Percentiles rank a stretch among this genome's conserved stretches.
Conservation (phyloP, 2,888 invertebrate genomes). For the Netelia inedita region DNA sequence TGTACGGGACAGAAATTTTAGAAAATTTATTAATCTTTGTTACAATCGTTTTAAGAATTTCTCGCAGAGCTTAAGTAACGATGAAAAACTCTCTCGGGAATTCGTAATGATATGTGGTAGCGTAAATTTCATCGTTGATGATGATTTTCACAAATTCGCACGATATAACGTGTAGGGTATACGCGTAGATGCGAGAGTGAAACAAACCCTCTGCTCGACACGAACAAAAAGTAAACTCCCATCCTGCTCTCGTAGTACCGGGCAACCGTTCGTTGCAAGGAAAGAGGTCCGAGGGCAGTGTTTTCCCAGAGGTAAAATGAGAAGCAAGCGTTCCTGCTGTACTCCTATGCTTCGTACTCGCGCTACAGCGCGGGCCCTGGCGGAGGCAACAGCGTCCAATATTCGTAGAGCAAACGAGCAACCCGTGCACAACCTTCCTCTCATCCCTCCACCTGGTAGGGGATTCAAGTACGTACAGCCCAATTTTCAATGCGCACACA, state of each 20-base stretch:
- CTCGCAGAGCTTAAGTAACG: too few species aligned
- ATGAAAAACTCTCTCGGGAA: too few species aligned
- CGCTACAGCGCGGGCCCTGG: conserved; percentile 24
- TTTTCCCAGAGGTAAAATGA: conserved; percentile 50
- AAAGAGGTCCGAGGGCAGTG: conserved; percentile 23
- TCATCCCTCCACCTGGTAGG: neutral
- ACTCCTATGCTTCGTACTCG: conserved; percentile 1
- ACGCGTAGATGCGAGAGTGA: neutral
- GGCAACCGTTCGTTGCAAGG: conserved; percentile 25
- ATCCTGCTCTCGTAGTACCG: conserved; percentile 9
- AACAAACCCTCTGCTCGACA: neutral
- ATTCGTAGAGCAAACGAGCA: conserved; percentile 32
- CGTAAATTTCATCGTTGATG: too few species aligned
- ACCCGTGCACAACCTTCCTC: neutral
- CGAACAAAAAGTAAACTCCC: conserved; percentile 31
- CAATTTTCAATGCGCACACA: conserved; percentile 40
- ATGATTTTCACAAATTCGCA: conserved; percentile 19
- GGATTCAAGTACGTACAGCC: conserved; percentile 34
- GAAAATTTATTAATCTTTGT: neutral
- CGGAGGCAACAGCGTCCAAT: conserved; percentile 38
- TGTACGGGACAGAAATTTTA: neutral
- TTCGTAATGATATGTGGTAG: too few species aligned
- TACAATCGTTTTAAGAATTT: too few species aligned
- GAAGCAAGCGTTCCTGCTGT: conserved; percentile 27
- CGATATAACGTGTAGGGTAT: neutral